Conservation (phyloP, 2,113 vertebrate species). For the Uria aalge region DNA sequence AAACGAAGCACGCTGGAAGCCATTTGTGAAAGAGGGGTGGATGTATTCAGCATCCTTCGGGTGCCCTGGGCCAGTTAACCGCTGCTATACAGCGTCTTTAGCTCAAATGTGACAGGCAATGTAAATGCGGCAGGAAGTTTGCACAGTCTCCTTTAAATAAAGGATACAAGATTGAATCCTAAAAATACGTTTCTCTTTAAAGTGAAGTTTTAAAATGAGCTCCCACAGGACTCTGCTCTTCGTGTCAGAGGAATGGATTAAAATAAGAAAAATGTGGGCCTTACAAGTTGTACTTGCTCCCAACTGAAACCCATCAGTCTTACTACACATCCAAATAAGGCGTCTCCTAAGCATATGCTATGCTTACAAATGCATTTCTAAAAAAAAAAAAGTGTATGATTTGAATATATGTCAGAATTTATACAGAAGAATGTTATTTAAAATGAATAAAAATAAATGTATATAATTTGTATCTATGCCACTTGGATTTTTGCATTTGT, state of each 20-base stretch:
- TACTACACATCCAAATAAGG: conserved; percentile 44
- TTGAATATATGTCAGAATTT: conserved; percentile 84
- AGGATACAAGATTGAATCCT: background rate
- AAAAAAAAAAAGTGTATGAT: conserved; percentile 74
- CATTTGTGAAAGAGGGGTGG: background rate
- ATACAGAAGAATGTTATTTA: conserved; percentile 84
- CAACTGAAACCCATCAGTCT: conserved; percentile 58
- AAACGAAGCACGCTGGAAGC: background rate
- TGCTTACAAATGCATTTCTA: conserved; percentile 77
- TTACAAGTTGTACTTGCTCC: conserved; percentile 63
- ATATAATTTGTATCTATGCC: conserved; percentile 82
- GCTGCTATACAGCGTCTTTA: background rate
- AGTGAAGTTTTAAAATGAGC: conserved; percentile 39
- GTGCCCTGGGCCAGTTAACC: background rate
- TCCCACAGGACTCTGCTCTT: conserved; percentile 40
- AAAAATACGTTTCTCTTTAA: conserved; percentile 9
- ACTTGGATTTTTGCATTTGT: conserved; percentile 63
- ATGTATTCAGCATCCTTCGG: background rate
- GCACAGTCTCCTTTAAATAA: background rate
- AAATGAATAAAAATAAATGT: conserved; percentile 83
- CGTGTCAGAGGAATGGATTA: conserved; percentile 39
- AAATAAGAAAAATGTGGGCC: conserved; percentile 64
- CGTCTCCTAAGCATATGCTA: conserved; percentile 49
- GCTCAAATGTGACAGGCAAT: background rate
- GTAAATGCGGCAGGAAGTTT: background rate